Conservation (phyloP, 1,140 invertebrate genomes). For the Drosophila virilis region DNA sequence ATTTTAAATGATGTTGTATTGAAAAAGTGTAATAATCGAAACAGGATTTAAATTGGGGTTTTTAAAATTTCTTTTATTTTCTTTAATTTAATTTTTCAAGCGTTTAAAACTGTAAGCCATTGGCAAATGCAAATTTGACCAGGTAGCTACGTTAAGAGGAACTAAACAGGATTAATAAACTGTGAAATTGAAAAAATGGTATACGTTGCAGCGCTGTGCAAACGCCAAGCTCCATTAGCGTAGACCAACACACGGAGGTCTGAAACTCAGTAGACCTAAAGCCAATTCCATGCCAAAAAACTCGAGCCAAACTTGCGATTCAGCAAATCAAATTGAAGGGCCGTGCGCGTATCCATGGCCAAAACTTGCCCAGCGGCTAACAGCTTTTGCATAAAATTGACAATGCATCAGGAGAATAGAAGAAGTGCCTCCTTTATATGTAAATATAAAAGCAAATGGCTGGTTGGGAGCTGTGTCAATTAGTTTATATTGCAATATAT, state of each 20-base stretch:
- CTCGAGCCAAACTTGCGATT: neutral
- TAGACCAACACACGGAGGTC: neutral
- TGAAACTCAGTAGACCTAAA: neutral
- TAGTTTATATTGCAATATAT: too few relatives aligned
- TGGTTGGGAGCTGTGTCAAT: too few relatives aligned
- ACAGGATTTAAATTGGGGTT: too few relatives aligned
- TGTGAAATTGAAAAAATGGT: neutral
- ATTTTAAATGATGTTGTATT: too few relatives aligned
- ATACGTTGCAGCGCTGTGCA: neutral
- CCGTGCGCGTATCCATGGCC: neutral
- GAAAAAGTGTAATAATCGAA: too few relatives aligned
- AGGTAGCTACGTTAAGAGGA: neutral
- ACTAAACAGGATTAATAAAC: neutral
- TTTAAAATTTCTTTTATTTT: too few relatives aligned
- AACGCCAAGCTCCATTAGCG: neutral
- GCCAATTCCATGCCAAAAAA: neutral
- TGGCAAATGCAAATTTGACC: too few relatives aligned
- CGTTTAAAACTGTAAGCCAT: too few relatives aligned
- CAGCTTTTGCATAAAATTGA: conserved; percentile 35
- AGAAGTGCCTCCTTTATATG: neutral
- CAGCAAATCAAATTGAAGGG: neutral
- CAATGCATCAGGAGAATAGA: neutral
- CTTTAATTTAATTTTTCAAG: too few relatives aligned
- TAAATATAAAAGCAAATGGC: neutral
- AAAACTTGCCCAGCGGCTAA: neutral